These are phyloP conservation scores for Drosophila conformis DNA, from an alignment of 2,888 invertebrate genomes.

Conservation along the genomic window DNA sequence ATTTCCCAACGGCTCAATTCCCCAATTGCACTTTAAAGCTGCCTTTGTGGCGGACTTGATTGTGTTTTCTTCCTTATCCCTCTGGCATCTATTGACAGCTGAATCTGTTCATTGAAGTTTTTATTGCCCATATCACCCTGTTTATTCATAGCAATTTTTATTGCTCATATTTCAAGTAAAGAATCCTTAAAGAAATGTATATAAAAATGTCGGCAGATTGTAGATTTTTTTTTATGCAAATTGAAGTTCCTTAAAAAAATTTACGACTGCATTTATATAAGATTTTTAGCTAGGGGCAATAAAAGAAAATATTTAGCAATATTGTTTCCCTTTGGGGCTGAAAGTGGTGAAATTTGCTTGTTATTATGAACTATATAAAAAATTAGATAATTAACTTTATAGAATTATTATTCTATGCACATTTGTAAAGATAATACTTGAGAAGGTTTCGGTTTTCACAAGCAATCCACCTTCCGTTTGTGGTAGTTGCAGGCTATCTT, in stretches of 20 bases:
- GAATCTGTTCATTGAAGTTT: background rate
- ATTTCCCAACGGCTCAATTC: background rate
- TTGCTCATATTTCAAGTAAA: background rate
- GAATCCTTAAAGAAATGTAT: background rate
- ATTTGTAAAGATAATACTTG: background rate
- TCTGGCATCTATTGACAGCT: constrained; percentile 3
- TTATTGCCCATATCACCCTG: background rate
- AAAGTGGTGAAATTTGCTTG: background rate
- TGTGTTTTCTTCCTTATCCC: background rate
- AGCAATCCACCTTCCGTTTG: no score
- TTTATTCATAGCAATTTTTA: background rate
- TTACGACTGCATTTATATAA: background rate
- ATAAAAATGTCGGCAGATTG: background rate
- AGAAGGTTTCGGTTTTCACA: background rate
- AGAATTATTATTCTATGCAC: background rate
- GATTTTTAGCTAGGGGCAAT: background rate
- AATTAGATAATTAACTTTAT: background rate
- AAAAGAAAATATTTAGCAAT: background rate
- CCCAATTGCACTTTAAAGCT: constrained; percentile 33
- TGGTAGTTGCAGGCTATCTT: background rate
- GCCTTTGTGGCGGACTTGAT: constrained; percentile 39
- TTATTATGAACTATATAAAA: background rate
- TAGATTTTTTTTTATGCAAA: background rate
- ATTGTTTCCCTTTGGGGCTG: background rate
- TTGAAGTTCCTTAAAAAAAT: background rate